Evolutionary conservation across 2,113 vertebrate genomes (phyloP).

Genomic region (Ictidomys tridecemlineatus): DNA sequence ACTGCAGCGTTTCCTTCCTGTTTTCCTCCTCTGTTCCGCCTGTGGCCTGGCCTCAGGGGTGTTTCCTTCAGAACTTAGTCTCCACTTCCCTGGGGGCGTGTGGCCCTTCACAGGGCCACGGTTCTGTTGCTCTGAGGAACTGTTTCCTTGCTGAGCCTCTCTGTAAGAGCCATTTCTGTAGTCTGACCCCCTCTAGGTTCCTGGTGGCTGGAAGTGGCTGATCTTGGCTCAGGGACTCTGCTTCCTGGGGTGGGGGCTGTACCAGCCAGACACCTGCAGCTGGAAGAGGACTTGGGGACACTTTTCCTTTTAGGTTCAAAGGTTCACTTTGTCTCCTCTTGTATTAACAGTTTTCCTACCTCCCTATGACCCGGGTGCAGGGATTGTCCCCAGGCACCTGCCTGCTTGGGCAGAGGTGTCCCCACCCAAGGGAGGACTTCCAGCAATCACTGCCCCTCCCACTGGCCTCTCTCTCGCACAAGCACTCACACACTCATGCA

Average conservation of each 20-base stretch:
- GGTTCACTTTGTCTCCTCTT: constrained; percentile 39
- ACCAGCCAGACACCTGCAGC: background rate
- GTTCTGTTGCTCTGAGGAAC: constrained; percentile 72
- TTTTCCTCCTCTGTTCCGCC: background rate
- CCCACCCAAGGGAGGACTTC: background rate
- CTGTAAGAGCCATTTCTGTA: background rate
- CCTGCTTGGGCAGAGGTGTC: constrained; percentile 53
- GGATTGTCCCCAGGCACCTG: constrained; percentile 9
- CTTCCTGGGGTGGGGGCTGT: constrained; percentile 51
- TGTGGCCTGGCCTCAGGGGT: constrained; percentile 17
- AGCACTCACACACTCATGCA: background rate
- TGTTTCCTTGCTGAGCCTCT: constrained; percentile 64
- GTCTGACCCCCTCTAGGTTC: background rate
- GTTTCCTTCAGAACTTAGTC: constrained; percentile 36
- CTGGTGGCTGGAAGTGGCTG: constrained; percentile 72
- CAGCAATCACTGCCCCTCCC: constrained; percentile 56
- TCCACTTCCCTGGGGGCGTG: background rate
- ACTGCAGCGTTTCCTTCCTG: background rate
- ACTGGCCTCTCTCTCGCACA: background rate
- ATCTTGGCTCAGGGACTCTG: constrained; percentile 71
- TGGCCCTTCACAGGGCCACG: constrained; percentile 45
- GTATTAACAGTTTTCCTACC: constrained; percentile 42
- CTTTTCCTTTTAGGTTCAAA: constrained; percentile 60
- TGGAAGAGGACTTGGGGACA: fast-evolving
- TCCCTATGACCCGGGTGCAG: constrained; percentile 24